These are phyloP conservation scores for Catharus bicknelli DNA, from an alignment of 2,113 vertebrate species.

Conservation along the genomic window DNA sequence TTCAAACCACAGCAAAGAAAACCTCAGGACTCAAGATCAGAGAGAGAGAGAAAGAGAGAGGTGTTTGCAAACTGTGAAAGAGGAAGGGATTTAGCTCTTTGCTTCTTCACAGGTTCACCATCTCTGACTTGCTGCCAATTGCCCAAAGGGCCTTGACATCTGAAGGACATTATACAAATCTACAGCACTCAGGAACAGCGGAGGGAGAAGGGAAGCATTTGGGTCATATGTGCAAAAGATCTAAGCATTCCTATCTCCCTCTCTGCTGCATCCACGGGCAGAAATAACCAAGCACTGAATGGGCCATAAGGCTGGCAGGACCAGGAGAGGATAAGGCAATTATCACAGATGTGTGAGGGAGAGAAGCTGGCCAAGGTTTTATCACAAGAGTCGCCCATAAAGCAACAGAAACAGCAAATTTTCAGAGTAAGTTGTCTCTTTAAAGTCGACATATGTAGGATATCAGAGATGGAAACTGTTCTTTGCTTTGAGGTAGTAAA, in stretches of 20 bases:
- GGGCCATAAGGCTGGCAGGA: not conserved
- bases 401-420: not conserved
- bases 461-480: not conserved
- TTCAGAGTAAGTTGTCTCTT: not conserved
- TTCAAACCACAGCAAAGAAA: slow-evolving; percentile 73
- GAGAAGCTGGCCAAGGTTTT: not conserved
- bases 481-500: not conserved
- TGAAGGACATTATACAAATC: slow-evolving; percentile 57
- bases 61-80: slow-evolving; percentile 65
- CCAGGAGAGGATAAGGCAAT: not conserved
- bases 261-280: not conserved
- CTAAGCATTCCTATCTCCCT: slow-evolving; percentile 42
- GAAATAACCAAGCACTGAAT: not conserved
- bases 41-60: slow-evolving; percentile 61
- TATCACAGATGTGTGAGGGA: not conserved
- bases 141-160: slow-evolving; percentile 51
- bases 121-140: slow-evolving; percentile 51
- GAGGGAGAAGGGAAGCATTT: slow-evolving; percentile 20
- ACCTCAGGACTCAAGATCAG: slow-evolving; percentile 67
- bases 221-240: slow-evolving; percentile 1
- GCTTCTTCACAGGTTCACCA: slow-evolving; percentile 54
- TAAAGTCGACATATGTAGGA: not conserved
- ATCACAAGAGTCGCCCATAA: not conserved
- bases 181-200: not conserved
- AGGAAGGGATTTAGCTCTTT: slow-evolving; percentile 52